Evolutionary conservation across 1,140 invertebrate species (phyloP).

Genomic region (Zophobas morio): DNA sequence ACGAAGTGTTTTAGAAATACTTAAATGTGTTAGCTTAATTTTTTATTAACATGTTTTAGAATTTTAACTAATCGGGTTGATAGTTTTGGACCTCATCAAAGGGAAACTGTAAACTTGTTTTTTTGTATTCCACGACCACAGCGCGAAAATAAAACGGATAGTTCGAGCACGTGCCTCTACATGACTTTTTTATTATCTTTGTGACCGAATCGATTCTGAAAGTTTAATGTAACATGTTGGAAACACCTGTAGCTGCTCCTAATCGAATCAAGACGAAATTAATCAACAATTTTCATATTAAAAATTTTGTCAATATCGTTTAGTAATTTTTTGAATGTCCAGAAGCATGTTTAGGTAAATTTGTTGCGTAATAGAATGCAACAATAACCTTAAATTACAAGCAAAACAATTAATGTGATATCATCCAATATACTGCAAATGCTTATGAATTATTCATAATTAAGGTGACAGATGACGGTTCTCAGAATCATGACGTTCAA

Average conservation of each 20-base stretch:
- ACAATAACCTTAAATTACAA: constrained; percentile 28
- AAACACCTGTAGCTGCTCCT: constrained; percentile 22
- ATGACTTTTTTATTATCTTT: constrained; percentile 14
- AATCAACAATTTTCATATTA: background rate
- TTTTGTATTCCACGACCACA: background rate
- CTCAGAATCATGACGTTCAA: constrained; percentile 33
- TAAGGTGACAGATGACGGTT: constrained; percentile 39
- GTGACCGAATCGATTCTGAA: constrained; percentile 13
- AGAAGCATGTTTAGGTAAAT: no score
- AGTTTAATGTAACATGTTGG: constrained; percentile 19
- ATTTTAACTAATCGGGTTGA: no score
- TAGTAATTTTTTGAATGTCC: background rate
- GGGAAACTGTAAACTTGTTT: no score
- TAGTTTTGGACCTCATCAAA: no score
- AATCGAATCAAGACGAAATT: constrained; percentile 5
- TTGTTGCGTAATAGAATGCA: background rate
- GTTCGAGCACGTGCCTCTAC: background rate
- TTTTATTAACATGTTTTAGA: no score
- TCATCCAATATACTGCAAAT: constrained; percentile 29
- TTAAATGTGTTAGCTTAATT: no score
- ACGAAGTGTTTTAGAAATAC: no score
- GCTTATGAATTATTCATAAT: constrained; percentile 42
- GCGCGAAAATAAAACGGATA: background rate
- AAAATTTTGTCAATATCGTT: background rate
- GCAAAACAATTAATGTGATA: constrained; percentile 35